Percentiles rank a stretch among this genome's conserved stretches.
Conservation (phyloP, 2,797 vertebrate species). For the Spondyliosoma cantharus region DNA sequence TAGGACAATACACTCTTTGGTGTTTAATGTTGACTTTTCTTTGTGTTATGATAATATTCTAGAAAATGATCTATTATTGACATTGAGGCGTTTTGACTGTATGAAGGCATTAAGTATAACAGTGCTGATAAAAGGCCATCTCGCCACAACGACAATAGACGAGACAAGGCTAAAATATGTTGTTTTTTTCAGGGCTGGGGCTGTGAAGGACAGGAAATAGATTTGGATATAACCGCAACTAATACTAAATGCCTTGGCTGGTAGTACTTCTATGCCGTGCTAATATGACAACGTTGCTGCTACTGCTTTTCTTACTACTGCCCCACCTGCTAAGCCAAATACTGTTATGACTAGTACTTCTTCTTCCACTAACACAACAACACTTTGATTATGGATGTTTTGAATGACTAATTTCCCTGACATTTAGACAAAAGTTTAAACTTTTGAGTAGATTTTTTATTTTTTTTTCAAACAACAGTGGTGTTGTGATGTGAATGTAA, state of each 20-base stretch:
- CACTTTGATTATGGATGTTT: too few species aligned
- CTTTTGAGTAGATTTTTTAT: too few species aligned
- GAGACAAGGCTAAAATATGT: slow-evolving; percentile 1
- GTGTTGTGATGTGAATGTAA: too few species aligned
- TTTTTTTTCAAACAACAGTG: too few species aligned
- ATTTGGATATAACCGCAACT: slow-evolving; percentile 34
- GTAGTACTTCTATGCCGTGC: slow-evolving; percentile 1
- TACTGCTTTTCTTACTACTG: slow-evolving; percentile 21
- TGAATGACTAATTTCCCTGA: too few species aligned
- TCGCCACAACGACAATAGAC: not conserved
- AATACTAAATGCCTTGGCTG: slow-evolving; percentile 10
- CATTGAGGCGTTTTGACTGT: not conserved
- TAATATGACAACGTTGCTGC: slow-evolving; percentile 21
- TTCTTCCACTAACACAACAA: slow-evolving; percentile 6
- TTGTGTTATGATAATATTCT: not conserved
- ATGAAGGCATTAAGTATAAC: slow-evolving; percentile 13
- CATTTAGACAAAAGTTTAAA: too few species aligned
- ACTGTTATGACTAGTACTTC: slow-evolving; percentile 19
- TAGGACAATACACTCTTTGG: not conserved
- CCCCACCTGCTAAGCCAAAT: slow-evolving; percentile 25
- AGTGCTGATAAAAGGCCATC: slow-evolving; percentile 19
- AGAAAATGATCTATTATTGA: not conserved
- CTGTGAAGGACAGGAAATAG: slow-evolving; percentile 29
- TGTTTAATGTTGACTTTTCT: not conserved
- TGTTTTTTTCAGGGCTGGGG: slow-evolving; percentile 19